Evolutionary conservation across 2,113 vertebrate species (phyloP), one percentile per base, ranked within the genome.

Genomic region (Clarias batrachus): DNA sequence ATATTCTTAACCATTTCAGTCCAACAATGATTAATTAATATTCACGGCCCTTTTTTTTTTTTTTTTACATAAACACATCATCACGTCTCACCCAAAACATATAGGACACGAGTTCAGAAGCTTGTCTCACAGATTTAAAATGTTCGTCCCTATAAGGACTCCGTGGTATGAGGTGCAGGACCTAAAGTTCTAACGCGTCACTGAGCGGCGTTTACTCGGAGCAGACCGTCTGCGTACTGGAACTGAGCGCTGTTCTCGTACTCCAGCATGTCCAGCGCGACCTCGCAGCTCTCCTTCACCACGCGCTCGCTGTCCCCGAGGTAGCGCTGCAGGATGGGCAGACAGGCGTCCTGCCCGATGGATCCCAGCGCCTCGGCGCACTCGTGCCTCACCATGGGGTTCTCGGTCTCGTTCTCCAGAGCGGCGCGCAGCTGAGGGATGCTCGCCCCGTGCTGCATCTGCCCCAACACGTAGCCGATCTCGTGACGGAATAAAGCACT

Each of bases 231-330:
- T 0, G 98, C 97, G 0, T 99, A 99, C 92, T 99, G 98, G 91
- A 99, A 98, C 90, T 96, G 93, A 0, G 85, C 0, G 1, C 95
- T 87, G 23, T 92, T 95, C 91, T 97, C 96, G 0, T 99, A 93
- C 78, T 96, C 93, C 0, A 97, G 95, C 97, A 99, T 96, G 92
- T 99, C 98, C 90, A 99, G 91, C 0, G 98, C 98, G 66, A 99
- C 98, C 90, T 96, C 95, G 6, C 98, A 99, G 92, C 98, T 99
- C 93, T 99, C 98, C 2, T 97, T 96, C 63, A 99, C 98, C 33
- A 99, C 97, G 0, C 94, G 96, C 88, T 99, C 97, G 0, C 83
- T 1, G 2, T 99, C 97, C 0, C 0, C 0, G 1, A 91, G 56
- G 4, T 96, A 95, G 0, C 84, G 90, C 0, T 93, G 95, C 90